Evolutionary conservation across 2,797 vertebrate species (phyloP).

Genomic region (Ispidina lecontei): DNA sequence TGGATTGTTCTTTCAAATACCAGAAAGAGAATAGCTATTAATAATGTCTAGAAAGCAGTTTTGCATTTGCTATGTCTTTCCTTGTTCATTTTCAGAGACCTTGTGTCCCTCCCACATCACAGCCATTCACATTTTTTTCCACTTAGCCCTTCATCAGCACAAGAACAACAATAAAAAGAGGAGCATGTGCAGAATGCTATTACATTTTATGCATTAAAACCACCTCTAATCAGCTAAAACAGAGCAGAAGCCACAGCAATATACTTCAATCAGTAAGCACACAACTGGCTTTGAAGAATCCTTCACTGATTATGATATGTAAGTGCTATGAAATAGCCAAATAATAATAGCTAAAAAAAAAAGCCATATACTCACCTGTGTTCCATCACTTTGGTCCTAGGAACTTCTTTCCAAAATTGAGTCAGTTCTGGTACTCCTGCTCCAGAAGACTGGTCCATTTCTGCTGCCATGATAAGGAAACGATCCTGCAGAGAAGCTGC

Average conservation of each 20-base stretch:
- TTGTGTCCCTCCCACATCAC: neutral
- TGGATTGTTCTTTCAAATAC: neutral
- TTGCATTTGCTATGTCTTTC: neutral
- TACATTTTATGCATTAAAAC: neutral
- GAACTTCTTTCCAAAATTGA: constrained; percentile 95
- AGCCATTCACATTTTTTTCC: neutral
- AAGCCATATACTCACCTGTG: constrained; percentile 82
- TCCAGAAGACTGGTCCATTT: constrained; percentile 87
- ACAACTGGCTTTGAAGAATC: neutral
- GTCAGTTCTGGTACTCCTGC: constrained; percentile 83
- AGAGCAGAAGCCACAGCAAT: neutral
- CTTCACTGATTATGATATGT: neutral
- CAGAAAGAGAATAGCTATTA: neutral
- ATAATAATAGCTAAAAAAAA: neutral
- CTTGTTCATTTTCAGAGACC: neutral
- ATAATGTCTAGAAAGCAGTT: neutral
- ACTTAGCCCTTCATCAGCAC: neutral
- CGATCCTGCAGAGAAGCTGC: constrained; percentile 92
- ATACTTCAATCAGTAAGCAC: neutral
- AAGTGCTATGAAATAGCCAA: neutral
- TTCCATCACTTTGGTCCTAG: constrained; percentile 90
- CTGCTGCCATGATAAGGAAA: constrained; percentile 95
- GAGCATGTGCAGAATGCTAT: neutral
- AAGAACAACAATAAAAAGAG: neutral
- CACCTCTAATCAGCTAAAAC: neutral